phyloP scores from a whole-genome alignment of 2,113 vertebrate genomes.

The Andinoacara biseriatus region DNA sequence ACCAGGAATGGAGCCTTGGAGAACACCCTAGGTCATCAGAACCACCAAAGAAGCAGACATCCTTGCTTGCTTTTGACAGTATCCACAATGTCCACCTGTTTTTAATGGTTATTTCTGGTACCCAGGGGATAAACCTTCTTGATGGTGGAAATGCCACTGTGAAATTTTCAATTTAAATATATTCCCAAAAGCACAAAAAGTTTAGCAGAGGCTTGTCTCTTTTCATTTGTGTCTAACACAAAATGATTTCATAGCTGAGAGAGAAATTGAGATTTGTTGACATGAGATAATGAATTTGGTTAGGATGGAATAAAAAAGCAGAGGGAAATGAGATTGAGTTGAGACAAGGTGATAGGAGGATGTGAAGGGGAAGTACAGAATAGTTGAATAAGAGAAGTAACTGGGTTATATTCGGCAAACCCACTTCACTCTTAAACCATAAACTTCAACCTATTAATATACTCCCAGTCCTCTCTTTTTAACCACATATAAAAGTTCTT shows the following conservation, averaged over 20 bases:
- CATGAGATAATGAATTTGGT: background rate
- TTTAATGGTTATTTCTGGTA: background rate
- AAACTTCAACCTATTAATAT: background rate
- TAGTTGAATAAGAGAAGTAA: background rate
- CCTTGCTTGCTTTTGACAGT: background rate
- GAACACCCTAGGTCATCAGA: background rate
- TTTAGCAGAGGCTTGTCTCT: background rate
- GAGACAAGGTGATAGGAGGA: background rate
- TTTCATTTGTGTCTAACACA: background rate
- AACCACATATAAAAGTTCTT: background rate
- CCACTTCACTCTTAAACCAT: background rate
- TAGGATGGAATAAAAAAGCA: background rate
- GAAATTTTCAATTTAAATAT: background rate
- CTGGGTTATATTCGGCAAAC: background rate
- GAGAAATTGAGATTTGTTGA: slow-evolving; percentile 1
- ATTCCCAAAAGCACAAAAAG: background rate
- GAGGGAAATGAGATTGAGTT: background rate
- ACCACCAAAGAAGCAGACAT: background rate
- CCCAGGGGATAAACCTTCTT: background rate
- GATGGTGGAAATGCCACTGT: background rate
- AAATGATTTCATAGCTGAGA: background rate
- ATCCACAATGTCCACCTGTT: background rate
- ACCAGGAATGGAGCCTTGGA: background rate
- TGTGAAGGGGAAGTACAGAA: background rate
- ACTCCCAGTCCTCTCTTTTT: background rate